Evolutionary conservation across 2,797 vertebrate genomes (phyloP), one percentile per base, ranked within the genome.

Genomic region (Fistularia commersonii): DNA sequence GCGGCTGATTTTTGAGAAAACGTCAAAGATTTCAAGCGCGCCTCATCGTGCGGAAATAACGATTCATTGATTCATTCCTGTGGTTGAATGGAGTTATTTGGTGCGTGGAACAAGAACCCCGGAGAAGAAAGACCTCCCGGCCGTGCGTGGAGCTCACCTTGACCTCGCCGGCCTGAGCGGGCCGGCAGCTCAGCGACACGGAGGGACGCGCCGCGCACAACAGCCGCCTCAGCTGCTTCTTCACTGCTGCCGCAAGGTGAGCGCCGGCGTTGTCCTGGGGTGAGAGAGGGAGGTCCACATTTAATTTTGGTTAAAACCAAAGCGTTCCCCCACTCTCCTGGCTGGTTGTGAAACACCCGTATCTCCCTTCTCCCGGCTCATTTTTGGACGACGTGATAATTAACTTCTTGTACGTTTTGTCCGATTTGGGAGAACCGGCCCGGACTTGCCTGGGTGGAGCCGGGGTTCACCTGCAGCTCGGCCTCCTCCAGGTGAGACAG

Each of bases 101-200:
- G n/a, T n/a, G n/a, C n/a, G n/a, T n/a, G n/a, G n/a, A n/a, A n/a
- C n/a, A n/a, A n/a, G n/a, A n/a, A n/a, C n/a, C n/a, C n/a, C n/a
- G n/a, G n/a, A n/a, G n/a, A n/a, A n/a, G n/a, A n/a, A n/a, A n/a
- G n/a, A n/a, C n/a, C n/a, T n/a, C n/a, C n/a, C n/a, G n/a, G 23
- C 1, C 1, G 1, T 0, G 51, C 51, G 23, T 31, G 9, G 6
- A 9, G 1, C 80, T 81, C 76, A 98, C 95, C 92, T 92, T 91
- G 61, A 85, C 56, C 51, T 93, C 90, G 60, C 84, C 83, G 64
- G 80, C 46, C 47, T 90, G 89, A 54, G 81, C 82, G 44, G 93
- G 80, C 76, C 83, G 87, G 54, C 89, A 87, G 85, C 88, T 94
- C 84, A 99, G 85, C 58, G 90, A 68, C 51, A 96, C 86, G 1